Base-by-base conservation (phyloP, 2,113 vertebrate genomes). In the Aramus guarauna region DNA sequence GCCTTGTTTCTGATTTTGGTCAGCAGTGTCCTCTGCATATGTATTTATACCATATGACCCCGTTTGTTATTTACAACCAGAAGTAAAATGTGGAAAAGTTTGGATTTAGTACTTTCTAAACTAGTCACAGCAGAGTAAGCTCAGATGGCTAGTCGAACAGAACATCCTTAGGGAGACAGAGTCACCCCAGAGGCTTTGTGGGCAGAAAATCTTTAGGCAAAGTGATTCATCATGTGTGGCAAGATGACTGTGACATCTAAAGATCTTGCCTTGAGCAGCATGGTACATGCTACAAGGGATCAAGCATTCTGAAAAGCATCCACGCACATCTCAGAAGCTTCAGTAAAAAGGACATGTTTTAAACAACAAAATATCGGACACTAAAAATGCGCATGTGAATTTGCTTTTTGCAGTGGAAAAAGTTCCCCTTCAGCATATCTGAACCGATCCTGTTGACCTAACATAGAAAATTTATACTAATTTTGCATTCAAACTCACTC, bases 161-260 rank as follows among this genome's bases (percentile, higher is more conserved):
- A 81, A 83, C 77, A 91, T 59, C 91, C 89, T 62, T 6, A 63
- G 87, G 94, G 92, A 96, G 83, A 90, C 71, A 85, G 69, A 92
- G 58, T 23, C 66, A 59, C 34, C 80, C 91, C 84, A 75, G 47
- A 88, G 93, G 89, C 84, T 92, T 47, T 52, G 62, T 9, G 50
- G 47, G 87, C 81, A 96, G 59, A 95, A 96, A 90, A 88, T 87
- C 91, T 95, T 76, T 12, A 91, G 97, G 97, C 96, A 94, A 90
- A 96, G 89, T 82, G 89, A 95, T 97, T 97, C 96, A 95, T 96
- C 94, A 95, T 90, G 94, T 95, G 95, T 89, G 87, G 91, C 92
- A 96, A 97, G 94, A 96, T 41, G 74, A 94, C 77, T 88, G 85
- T 96, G 93, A 97, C 96, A 97, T 95, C 84, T 90, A 73, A 78